Conservation (phyloP, 2,888 invertebrate species). For the Tachina grossa region DNA sequence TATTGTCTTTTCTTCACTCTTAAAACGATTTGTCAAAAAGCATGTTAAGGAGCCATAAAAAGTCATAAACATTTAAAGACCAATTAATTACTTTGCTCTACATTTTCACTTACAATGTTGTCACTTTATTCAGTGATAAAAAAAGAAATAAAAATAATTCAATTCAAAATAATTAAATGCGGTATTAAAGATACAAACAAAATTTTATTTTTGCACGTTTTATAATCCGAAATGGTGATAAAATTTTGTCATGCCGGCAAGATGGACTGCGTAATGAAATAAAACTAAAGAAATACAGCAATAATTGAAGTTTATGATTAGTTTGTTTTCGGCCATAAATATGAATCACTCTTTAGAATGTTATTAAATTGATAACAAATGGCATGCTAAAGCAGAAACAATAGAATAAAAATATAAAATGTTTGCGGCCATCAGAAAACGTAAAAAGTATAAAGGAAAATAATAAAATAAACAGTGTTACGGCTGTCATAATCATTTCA, state of each 20-base stretch:
- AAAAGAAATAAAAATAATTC: neutral
- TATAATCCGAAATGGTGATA: neutral
- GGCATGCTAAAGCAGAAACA: slow-evolving; percentile 41
- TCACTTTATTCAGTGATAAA: no score
- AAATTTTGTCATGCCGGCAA: neutral
- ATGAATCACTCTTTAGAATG: slow-evolving; percentile 56
- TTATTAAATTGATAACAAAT: slow-evolving; percentile 41
- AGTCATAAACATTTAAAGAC: neutral
- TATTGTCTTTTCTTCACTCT: neutral
- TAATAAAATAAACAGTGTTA: slow-evolving; percentile 22
- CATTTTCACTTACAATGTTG: neutral
- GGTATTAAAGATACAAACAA: neutral
- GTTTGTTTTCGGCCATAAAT: slow-evolving; percentile 64
- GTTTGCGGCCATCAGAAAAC: slow-evolving; percentile 56
- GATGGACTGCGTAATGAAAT: neutral
- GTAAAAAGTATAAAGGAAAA: neutral
- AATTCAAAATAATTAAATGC: neutral
- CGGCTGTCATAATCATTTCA: slow-evolving; percentile 19
- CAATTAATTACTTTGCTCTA: neutral
- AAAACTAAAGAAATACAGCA: slow-evolving; percentile 15
- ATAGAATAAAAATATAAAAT: slow-evolving; percentile 33
- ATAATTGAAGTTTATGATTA: slow-evolving; percentile 55
- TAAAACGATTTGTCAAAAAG: neutral
- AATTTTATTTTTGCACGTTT: neutral
- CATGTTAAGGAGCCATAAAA: neutral